A percentile compares a stretch with the other conserved stretches of the same genome.
Evolutionary conservation across 1,140 invertebrate genomes (phyloP).

Genomic region (Drosophila littoralis): DNA sequence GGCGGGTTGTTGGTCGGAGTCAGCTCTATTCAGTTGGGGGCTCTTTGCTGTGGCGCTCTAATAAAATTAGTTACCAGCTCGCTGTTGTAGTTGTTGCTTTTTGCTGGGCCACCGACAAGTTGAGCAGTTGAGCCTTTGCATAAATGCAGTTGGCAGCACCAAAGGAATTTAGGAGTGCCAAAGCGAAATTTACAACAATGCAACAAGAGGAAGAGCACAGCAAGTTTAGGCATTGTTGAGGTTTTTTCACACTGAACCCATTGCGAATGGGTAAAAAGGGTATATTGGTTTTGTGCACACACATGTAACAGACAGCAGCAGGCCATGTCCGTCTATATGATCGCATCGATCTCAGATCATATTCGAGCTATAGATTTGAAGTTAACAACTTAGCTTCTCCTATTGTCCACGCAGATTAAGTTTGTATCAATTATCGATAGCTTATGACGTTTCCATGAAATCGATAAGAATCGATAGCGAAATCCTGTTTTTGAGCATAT

Average conservation of each 20-base stretch:
- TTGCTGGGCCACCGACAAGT: neutral
- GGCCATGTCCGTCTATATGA: too few relatives aligned
- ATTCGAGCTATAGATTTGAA: too few relatives aligned
- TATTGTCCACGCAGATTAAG: too few relatives aligned
- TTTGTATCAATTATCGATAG: too few relatives aligned
- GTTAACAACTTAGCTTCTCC: too few relatives aligned
- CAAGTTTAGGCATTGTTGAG: conserved; percentile 17
- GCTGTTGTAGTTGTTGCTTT: conserved; percentile 24
- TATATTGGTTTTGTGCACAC: too few relatives aligned
- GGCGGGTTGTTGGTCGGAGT: neutral
- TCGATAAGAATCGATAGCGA: too few relatives aligned
- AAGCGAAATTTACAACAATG: conserved; percentile 68
- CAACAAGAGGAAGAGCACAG: conserved; percentile 18
- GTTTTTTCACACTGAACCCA: neutral
- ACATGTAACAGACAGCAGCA: too few relatives aligned
- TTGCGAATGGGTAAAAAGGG: too few relatives aligned
- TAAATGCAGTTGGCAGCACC: conserved; percentile 71
- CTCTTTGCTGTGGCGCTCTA: conserved; percentile 68
- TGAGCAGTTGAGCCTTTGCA: conserved; percentile 55
- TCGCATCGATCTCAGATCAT: too few relatives aligned
- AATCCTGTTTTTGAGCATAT: too few relatives aligned
- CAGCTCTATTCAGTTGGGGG: conserved; percentile 56
- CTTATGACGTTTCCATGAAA: too few relatives aligned
- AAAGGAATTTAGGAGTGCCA: conserved; percentile 74
- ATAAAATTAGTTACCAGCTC: conserved; percentile 38